Evolutionary conservation across 2,888 invertebrate species (phyloP).

Genomic region (Diploptera punctata): DNA sequence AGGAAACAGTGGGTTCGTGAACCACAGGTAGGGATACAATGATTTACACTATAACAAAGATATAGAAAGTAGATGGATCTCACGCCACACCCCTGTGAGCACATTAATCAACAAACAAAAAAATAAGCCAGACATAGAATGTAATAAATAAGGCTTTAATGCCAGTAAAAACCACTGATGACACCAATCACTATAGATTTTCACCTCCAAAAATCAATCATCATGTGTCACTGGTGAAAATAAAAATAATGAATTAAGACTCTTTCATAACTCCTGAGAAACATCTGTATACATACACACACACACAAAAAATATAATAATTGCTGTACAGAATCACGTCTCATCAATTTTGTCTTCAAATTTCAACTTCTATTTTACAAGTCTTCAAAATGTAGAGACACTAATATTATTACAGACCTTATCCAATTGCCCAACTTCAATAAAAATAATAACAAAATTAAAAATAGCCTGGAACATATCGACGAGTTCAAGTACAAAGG

Average conservation of each 20-base stretch:
- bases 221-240: conserved; percentile 20
- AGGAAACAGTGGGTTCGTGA: too few relatives aligned
- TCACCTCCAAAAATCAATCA: conserved; percentile 13
- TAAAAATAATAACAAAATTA: neutral
- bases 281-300: conserved; percentile 17
- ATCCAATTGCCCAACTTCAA: neutral
- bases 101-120: neutral
- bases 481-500: too few relatives aligned
- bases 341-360: conserved; percentile 2
- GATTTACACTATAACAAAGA: too few relatives aligned
- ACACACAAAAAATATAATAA: neutral
- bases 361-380: conserved; percentile 6
- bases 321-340: conserved; percentile 11
- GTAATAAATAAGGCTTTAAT: conserved; percentile 28
- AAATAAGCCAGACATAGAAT: conserved; percentile 16
- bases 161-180: conserved; percentile 14
- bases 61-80: too few relatives aligned
- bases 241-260: neutral
- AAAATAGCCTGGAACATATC: too few relatives aligned
- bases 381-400: conserved; percentile 8
- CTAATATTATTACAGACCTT: neutral
- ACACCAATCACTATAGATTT: conserved; percentile 20
- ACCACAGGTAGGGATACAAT: too few relatives aligned
- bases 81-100: too few relatives aligned
- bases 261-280: conserved; percentile 23